Evolutionary conservation across 2,113 vertebrate genomes (phyloP).

Genomic region (Aramus guarauna): DNA sequence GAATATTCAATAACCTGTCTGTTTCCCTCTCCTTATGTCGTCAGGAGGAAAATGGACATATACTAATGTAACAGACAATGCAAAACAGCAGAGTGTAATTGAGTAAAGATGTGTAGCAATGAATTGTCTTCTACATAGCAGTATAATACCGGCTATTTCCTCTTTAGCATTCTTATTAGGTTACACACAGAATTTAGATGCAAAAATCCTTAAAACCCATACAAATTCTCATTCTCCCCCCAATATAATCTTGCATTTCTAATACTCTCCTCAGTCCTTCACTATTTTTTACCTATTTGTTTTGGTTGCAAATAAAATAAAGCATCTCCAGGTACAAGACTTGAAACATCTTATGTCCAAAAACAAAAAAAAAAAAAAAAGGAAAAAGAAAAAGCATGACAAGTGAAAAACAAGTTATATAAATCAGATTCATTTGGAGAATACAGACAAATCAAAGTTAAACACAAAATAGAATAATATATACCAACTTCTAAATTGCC

Average conservation of each 20-base stretch:
- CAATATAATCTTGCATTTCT: background rate
- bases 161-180: conserved; percentile 24
- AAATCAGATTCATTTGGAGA: conserved; percentile 44
- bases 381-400: background rate
- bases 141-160: background rate
- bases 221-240: background rate
- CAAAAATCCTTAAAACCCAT: conserved; percentile 25
- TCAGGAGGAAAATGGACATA: conserved; percentile 29
- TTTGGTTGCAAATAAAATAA: conserved; percentile 7
- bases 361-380: background rate
- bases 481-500: background rate
- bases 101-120: conserved; percentile 16
- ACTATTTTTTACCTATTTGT: background rate
- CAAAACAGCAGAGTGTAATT: conserved; percentile 15
- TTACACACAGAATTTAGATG: conserved; percentile 1
- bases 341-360: background rate
- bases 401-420: conserved; percentile 29
- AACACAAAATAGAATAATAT: background rate
- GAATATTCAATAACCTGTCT: conserved; percentile 25
- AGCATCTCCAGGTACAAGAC: background rate
- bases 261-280: background rate
- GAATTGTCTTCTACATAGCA: background rate
- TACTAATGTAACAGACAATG: conserved; percentile 5
- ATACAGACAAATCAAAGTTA: conserved; percentile 7
- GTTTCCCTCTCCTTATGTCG: background rate